Conservation (phyloP, 2,888 invertebrate species). For the Cephus pygmeus region DNA sequence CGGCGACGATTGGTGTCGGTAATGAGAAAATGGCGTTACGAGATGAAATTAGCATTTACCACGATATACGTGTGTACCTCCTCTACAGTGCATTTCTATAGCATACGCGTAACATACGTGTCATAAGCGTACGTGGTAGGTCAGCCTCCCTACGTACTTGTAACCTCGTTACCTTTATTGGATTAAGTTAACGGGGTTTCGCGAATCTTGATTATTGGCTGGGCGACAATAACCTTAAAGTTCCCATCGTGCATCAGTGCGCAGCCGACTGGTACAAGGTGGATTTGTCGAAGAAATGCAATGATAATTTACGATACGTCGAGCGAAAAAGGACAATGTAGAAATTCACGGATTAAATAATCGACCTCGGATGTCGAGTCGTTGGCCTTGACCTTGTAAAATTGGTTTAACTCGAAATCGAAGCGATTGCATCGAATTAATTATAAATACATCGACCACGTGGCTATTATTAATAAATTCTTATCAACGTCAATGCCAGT, state of each 20-base stretch:
- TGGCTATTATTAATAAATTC: not conserved
- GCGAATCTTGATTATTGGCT: slow-evolving; percentile 34
- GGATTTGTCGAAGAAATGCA: too few species aligned
- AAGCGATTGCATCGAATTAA: not conserved
- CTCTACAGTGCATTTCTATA: too few species aligned
- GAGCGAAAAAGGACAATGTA: not conserved
- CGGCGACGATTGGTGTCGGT: not conserved
- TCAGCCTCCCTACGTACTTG: not conserved
- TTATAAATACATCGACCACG: not conserved
- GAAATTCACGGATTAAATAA: not conserved
- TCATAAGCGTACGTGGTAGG: not conserved
- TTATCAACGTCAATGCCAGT: not conserved
- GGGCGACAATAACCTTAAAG: slow-evolving; percentile 26
- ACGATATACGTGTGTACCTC: too few species aligned
- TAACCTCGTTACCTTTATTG: slow-evolving; percentile 50
- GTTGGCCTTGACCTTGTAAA: not conserved
- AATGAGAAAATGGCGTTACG: not conserved
- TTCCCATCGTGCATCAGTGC: not conserved
- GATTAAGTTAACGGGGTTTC: slow-evolving; percentile 48
- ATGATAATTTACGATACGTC: too few species aligned
- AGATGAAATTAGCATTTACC: not conserved
- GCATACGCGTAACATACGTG: not conserved
- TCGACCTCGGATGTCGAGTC: not conserved
- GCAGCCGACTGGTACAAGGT: too few species aligned
- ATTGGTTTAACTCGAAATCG: not conserved